Evolutionary conservation across 2,113 vertebrate genomes (phyloP).

Genomic region (Pungitius pungitius): DNA sequence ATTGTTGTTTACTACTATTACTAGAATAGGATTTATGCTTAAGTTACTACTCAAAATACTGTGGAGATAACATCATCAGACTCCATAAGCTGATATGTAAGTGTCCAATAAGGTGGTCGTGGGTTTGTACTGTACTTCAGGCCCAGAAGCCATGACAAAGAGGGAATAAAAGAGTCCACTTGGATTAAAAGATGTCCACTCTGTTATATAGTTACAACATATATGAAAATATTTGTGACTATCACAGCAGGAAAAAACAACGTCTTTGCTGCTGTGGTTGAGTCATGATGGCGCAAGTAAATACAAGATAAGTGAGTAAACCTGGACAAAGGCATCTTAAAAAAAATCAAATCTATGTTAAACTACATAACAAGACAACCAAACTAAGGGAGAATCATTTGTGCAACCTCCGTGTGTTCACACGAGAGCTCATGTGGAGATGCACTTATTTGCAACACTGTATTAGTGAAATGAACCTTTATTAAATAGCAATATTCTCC

Average conservation of each 20-base stretch:
- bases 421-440: slow-evolving; percentile 44
- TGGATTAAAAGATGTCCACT: too few relatives aligned
- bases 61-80: too few relatives aligned
- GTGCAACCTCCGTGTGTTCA: slow-evolving; percentile 31
- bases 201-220: not conserved
- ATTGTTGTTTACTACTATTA: too few relatives aligned
- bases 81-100: too few relatives aligned
- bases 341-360: not conserved
- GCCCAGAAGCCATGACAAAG: too few relatives aligned
- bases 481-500: slow-evolving; percentile 72
- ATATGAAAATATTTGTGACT: not conserved
- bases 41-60: too few relatives aligned
- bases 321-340: slow-evolving; percentile 9
- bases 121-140: not conserved
- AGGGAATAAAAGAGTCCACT: too few relatives aligned
- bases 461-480: slow-evolving; percentile 73
- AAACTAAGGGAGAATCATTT: slow-evolving; percentile 20
- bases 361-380: slow-evolving; percentile 1
- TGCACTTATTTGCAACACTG: slow-evolving; percentile 47
- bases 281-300: not conserved
- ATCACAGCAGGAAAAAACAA: not conserved
- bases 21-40: too few relatives aligned
- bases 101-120: too few relatives aligned
- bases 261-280: not conserved
- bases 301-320: not conserved